Conservation (phyloP, 2,888 invertebrate species). For the Petrophora chlorosata region DNA sequence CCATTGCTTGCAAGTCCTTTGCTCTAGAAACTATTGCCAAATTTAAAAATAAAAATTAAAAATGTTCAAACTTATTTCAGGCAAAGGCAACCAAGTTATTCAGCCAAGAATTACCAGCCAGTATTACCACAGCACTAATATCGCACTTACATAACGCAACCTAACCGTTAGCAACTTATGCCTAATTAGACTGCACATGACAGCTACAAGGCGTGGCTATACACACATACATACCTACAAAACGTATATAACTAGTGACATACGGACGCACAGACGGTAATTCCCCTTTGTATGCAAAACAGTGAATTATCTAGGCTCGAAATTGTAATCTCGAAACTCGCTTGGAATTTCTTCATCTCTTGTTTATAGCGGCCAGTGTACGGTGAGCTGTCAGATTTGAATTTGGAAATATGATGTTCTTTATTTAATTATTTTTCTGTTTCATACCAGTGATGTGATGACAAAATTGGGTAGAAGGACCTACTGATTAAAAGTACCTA, state of each 20-base stretch:
- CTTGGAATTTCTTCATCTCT: slow-evolving; percentile 81
- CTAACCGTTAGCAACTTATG: slow-evolving; percentile 57
- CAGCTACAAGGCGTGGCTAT: slow-evolving; percentile 80
- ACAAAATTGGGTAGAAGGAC: too few relatives aligned
- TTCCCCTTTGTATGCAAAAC: slow-evolving; percentile 83
- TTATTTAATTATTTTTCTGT: background rate
- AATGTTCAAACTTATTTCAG: too few relatives aligned
- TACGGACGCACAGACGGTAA: slow-evolving; percentile 77
- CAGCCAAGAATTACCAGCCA: slow-evolving; percentile 1
- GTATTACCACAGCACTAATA: slow-evolving; percentile 35
- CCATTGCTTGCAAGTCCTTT: too few relatives aligned
- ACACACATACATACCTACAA: slow-evolving; percentile 6
- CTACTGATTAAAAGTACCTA: too few relatives aligned
- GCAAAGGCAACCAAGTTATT: slow-evolving; percentile 1
- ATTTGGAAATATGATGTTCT: slow-evolving; percentile 19
- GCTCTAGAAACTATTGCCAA: too few relatives aligned
- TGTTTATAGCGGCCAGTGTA: slow-evolving; percentile 53
- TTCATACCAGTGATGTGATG: background rate
- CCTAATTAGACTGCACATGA: slow-evolving; percentile 82
- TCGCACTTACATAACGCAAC: slow-evolving; percentile 46
- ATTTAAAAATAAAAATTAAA: too few relatives aligned
- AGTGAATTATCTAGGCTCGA: slow-evolving; percentile 82
- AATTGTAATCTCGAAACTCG: slow-evolving; percentile 81
- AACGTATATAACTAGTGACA: slow-evolving; percentile 69
- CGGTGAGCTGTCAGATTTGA: slow-evolving; percentile 31